phyloP scores from a whole-genome alignment of 1,140 invertebrate genomes.

The Bombus pascuorum region DNA sequence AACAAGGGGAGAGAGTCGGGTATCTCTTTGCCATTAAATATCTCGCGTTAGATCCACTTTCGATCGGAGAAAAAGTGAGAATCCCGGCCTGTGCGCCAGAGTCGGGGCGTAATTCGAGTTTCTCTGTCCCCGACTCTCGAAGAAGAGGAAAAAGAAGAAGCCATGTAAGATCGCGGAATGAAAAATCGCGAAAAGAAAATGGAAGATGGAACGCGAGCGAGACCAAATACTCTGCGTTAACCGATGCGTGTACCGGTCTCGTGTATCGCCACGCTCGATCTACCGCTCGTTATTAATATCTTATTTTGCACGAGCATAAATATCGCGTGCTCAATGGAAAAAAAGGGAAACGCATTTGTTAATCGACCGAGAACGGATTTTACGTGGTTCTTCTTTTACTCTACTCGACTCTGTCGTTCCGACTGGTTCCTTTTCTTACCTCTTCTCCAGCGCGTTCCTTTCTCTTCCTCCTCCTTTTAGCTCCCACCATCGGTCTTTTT shows the following conservation, averaged over 20 bases:
- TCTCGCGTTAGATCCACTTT: conserved; percentile 20
- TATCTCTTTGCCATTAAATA: conserved; percentile 2
- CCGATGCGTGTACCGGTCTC: conserved; percentile 34
- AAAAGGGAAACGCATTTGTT: conserved; percentile 45
- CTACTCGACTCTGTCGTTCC: conserved; percentile 28
- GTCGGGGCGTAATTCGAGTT: background rate
- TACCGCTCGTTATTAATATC: conserved; percentile 60
- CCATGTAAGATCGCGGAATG: background rate
- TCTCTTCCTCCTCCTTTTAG: background rate
- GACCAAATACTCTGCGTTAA: conserved; percentile 3
- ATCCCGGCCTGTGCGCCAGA: background rate
- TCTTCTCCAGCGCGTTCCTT: conserved; percentile 1
- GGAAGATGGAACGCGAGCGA: background rate
- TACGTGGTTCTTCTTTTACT: conserved; percentile 44
- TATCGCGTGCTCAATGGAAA: conserved; percentile 45
- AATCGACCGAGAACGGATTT: conserved; percentile 55
- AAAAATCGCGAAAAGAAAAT: conserved; percentile 4
- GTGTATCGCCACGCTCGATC: conserved; percentile 54
- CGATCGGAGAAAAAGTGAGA: background rate
- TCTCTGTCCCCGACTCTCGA: background rate
- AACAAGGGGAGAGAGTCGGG: too few species aligned
- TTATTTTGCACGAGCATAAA: conserved; percentile 57
- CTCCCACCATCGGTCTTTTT: background rate
- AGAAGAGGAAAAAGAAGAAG: background rate
- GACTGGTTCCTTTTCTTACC: conserved; percentile 28